These are phyloP conservation scores for Pagrus major DNA, from an alignment of 2,113 vertebrate genomes.

Conservation along the genomic window DNA sequence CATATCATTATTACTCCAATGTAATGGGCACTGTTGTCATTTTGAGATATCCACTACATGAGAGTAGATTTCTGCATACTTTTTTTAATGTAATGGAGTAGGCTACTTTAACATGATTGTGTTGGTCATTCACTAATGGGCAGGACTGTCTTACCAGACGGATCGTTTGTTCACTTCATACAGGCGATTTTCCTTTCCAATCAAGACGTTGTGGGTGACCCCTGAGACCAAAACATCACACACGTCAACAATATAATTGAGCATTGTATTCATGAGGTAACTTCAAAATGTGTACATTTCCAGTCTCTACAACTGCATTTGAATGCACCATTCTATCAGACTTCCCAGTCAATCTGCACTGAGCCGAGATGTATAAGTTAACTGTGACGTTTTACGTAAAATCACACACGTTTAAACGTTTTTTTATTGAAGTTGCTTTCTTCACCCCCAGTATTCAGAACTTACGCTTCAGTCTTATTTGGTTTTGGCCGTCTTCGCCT, in stretches of 20 bases:
- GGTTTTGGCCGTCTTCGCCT: conserved; percentile 76
- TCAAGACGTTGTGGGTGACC: conserved; percentile 77
- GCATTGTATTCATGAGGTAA: background rate
- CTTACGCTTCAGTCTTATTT: conserved; percentile 81
- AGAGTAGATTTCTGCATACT: too few relatives aligned
- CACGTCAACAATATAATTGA: background rate
- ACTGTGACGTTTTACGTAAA: background rate
- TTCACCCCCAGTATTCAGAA: background rate
- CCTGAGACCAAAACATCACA: conserved; percentile 65
- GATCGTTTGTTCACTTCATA: conserved; percentile 61
- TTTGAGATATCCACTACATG: too few relatives aligned
- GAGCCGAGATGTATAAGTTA: too few relatives aligned
- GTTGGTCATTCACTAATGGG: background rate
- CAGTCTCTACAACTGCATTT: background rate
- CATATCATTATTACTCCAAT: too few relatives aligned
- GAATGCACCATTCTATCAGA: background rate
- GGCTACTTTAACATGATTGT: background rate
- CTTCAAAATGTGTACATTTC: background rate
- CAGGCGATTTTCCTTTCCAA: conserved; percentile 76
- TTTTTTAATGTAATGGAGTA: background rate
- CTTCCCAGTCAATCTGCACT: background rate
- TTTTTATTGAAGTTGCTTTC: background rate
- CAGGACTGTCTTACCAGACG: conserved; percentile 72
- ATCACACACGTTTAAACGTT: background rate
- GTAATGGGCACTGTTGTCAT: too few relatives aligned